phyloP scores from a whole-genome alignment of 2,797 vertebrate genomes.

The Pseudopleuronectes americanus region DNA sequence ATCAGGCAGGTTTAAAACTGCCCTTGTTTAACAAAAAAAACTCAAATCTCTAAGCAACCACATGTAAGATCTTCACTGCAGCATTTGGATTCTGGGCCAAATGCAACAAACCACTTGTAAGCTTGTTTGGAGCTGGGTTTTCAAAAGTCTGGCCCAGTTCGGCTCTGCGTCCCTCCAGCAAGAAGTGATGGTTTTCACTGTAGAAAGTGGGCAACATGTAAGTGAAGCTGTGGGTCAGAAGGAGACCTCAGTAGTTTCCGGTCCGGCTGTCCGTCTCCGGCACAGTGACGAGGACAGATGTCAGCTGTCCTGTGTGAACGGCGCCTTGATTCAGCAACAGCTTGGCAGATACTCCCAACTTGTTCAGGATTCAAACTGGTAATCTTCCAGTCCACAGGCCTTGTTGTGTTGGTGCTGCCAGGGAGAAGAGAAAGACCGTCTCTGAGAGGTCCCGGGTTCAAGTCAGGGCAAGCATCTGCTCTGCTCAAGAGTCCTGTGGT shows the following conservation, averaged over 20 bases:
- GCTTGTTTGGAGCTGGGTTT: constrained; percentile 10
- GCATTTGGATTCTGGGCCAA: background rate
- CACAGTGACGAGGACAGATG: constrained; percentile 42
- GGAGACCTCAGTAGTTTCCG: constrained; percentile 17
- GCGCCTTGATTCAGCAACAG: constrained; percentile 42
- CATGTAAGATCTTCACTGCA: too few species aligned
- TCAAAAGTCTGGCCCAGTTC: constrained; percentile 11
- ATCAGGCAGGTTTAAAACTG: too few species aligned
- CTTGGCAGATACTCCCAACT: constrained; percentile 27
- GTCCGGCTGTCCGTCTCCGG: constrained; percentile 15
- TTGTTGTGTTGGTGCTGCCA: constrained; percentile 13
- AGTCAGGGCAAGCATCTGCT: background rate
- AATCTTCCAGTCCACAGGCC: constrained; percentile 16
- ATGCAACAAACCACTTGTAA: background rate
- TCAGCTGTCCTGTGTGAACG: constrained; percentile 39
- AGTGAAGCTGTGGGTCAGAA: background rate
- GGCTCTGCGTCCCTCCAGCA: background rate
- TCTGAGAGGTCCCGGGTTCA: constrained; percentile 5
- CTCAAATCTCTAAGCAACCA: too few species aligned
- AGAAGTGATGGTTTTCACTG: too few species aligned
- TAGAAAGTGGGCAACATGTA: too few species aligned
- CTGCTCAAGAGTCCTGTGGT: background rate
- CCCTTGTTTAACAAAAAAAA: too few species aligned
- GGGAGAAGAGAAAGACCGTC: constrained; percentile 6
- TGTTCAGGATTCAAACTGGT: constrained; percentile 45